These are phyloP conservation scores for Apodemia mormo DNA, from an alignment of 2,888 invertebrate genomes.

Conservation along the genomic window DNA sequence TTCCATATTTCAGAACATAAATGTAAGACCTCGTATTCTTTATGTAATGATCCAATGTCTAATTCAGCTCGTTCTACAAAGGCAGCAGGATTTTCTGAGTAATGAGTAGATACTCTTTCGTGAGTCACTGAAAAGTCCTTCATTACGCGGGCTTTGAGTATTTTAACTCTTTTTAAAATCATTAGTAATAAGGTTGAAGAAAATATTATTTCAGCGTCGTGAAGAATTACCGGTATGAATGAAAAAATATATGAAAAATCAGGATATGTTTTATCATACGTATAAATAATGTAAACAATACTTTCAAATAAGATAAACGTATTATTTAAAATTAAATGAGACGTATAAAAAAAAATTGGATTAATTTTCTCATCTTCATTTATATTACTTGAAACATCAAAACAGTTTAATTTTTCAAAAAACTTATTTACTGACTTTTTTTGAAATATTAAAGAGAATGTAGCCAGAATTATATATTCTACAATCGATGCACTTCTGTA, in stretches of 20 bases:
- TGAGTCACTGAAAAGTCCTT: constrained; percentile 22
- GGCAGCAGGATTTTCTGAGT: neutral
- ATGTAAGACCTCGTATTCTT: neutral
- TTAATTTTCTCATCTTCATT: constrained; percentile 9
- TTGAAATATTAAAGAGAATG: constrained; percentile 22
- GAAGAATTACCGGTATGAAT: constrained; percentile 27
- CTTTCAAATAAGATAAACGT: constrained; percentile 22
- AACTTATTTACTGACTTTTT: constrained; percentile 22
- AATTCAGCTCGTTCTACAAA: neutral
- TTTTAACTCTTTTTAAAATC: constrained; percentile 28
- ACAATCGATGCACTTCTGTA: constrained; percentile 18
- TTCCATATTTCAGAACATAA: constrained; percentile 5
- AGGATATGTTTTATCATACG: neutral
- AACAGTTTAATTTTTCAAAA: constrained; percentile 22
- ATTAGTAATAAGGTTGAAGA: constrained; percentile 28
- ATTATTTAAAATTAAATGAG: constrained; percentile 16
- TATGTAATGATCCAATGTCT: neutral
- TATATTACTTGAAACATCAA: constrained; percentile 27
- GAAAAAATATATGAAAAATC: constrained; percentile 20
- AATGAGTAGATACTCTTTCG: neutral
- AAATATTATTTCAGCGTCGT: constrained; percentile 33
- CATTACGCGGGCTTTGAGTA: constrained; percentile 28
- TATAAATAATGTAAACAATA: neutral
- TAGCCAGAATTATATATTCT: constrained; percentile 27
- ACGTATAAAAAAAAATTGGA: constrained; percentile 18